These are phyloP conservation scores for Brassicogethes aeneus DNA, from an alignment of 2,888 invertebrate genomes.

Conservation along the genomic window DNA sequence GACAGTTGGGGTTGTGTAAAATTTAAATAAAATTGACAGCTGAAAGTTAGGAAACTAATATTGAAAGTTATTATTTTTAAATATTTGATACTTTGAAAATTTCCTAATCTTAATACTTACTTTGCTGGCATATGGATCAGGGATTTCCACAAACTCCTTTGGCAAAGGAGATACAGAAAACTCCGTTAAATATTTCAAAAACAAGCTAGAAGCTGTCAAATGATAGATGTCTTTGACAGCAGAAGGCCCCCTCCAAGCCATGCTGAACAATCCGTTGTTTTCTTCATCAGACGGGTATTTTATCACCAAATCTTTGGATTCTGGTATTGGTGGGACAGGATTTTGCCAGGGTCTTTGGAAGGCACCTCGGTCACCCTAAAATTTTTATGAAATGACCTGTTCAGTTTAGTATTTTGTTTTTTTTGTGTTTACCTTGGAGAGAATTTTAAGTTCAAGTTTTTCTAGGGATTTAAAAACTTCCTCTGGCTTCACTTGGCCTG, in stretches of 20 bases:
- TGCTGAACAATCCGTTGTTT: constrained; percentile 66
- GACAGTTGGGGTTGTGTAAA: not conserved
- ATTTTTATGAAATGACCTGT: not conserved
- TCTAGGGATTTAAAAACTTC: constrained; percentile 67
- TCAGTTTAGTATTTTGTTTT: not conserved
- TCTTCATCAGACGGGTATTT: constrained; percentile 79
- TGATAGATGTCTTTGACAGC: constrained; percentile 48
- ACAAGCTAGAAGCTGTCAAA: constrained; percentile 55
- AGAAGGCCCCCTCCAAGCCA: constrained; percentile 76
- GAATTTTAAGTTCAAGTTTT: constrained; percentile 67
- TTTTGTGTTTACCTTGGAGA: constrained; percentile 47
- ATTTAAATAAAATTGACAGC: constrained; percentile 5
- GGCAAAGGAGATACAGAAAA: constrained; percentile 82
- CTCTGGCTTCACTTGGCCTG: constrained; percentile 68
- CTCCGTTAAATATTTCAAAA: constrained; percentile 76
- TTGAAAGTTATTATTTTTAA: constrained; percentile 3
- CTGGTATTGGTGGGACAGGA: constrained; percentile 52
- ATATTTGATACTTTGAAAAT: too few species aligned
- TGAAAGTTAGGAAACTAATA: constrained; percentile 4
- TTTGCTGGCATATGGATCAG: constrained; percentile 71
- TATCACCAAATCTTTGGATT: constrained; percentile 49
- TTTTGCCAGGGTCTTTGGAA: constrained; percentile 73
- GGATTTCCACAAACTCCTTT: constrained; percentile 71
- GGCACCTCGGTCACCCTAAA: constrained; percentile 43
- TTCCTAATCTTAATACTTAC: constrained; percentile 40